Evolutionary conservation across 2,888 invertebrate species (phyloP), one percentile per base, ranked within the genome.

Genomic region (Chymomyza fuscimana): DNA sequence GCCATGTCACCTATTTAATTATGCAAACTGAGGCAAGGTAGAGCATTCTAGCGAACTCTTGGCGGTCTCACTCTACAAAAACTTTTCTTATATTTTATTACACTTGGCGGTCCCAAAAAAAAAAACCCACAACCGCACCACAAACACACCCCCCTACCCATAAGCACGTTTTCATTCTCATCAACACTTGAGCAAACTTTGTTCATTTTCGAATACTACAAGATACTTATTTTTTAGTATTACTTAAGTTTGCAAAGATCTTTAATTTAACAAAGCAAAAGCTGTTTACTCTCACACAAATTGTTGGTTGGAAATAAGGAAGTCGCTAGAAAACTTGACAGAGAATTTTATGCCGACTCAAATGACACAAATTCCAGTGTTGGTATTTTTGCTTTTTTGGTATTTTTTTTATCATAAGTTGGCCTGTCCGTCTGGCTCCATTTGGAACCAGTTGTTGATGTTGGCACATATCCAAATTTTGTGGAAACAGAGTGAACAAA

Each of bases 1-100:
- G 32, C 5, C 78, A 1, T 75, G 77, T 66, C 68, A 69, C 63
- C 67, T 65, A 69, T 74, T 84, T 84, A 84, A 85, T 85, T 86
- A 84, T 87, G 81, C 82, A 85, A 74, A 59, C 73, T 65, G 15
- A 46, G 16, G 5, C 9, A 5, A 46, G 46, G 46, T 3, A 59
- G 60, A 7, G 22, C 16, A 1, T 32, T 32, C 60, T 10, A 63
- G 52, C 51, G 52, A 12, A 12, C 40, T 46, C 40, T 40, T 10
- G 40, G 40, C 40, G 10, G 40, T 40, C 40, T 9, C 40, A 40
- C 4, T 3, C 40, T 46, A 4, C 0, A 46, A 46, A 46, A 78
- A 76, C 80, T 79, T 84, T 80, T 62, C 52, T 70, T 70, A 78
- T 79, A 74, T 79, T 54, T 64, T 68, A 79, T 70, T 9, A 61